Conservation (phyloP, 92 coral and sea anemone species). For the Zoanthus sociatus region DNA sequence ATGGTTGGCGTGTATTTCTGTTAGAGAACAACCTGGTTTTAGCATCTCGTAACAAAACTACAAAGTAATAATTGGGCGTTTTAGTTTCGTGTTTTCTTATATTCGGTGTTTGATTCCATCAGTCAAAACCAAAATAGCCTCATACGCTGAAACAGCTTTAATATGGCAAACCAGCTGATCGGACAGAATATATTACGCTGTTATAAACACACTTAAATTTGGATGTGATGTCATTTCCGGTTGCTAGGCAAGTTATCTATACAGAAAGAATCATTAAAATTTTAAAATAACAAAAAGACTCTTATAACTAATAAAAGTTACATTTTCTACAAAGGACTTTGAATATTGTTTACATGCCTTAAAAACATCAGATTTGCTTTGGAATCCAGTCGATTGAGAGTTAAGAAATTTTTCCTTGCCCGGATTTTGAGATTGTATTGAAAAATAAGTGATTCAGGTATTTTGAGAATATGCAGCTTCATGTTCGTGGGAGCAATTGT, state of each 20-base stretch:
- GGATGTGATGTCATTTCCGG: conserved; percentile 76
- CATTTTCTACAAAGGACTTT: neutral
- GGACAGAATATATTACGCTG: conserved; percentile 27
- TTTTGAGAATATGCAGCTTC: neutral
- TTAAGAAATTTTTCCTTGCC: neutral
- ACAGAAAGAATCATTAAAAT: neutral
- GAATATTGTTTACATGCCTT: neutral
- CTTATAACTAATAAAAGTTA: neutral
- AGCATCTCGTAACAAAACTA: neutral
- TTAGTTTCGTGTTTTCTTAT: conserved; percentile 27
- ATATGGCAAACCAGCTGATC: conserved; percentile 17
- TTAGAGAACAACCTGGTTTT: neutral
- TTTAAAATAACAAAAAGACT: neutral
- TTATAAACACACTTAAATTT: conserved; percentile 19
- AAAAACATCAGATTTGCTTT: neutral
- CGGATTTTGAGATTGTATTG: neutral
- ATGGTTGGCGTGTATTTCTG: neutral
- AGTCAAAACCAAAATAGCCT: conserved; percentile 41
- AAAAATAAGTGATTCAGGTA: neutral
- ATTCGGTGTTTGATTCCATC: conserved; percentile 46
- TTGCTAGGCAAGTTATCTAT: conserved; percentile 34
- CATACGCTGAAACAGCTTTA: conserved; percentile 47
- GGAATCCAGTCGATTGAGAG: neutral
- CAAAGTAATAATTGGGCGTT: conserved; percentile 28
- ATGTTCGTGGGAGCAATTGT: conserved; percentile 11